These are phyloP conservation scores for Falco rusticolus DNA, from an alignment of 2,797 vertebrate genomes.

Conservation along the genomic window DNA sequence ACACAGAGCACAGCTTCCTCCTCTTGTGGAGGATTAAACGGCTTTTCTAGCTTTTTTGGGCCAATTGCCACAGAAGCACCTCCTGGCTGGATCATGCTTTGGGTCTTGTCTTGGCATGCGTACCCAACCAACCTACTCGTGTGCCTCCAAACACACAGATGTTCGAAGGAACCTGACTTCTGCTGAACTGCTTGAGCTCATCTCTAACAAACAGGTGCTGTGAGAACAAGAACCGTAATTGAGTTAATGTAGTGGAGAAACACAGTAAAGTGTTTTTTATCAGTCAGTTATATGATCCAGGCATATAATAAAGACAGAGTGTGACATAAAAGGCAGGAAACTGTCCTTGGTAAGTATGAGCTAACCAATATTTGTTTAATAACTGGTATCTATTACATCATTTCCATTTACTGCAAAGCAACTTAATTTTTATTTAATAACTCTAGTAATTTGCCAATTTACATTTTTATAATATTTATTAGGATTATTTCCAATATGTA, in stretches of 20 bases:
- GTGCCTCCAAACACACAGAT: slow-evolving; percentile 57
- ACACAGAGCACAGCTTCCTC: not conserved
- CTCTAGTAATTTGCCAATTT: slow-evolving; percentile 62
- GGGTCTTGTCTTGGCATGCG: slow-evolving; percentile 34
- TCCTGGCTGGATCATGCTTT: slow-evolving; percentile 39
- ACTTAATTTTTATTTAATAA: slow-evolving; percentile 70
- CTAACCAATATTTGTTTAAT: slow-evolving; percentile 48
- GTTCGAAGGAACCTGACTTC: slow-evolving; percentile 55
- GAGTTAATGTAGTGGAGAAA: slow-evolving; percentile 76
- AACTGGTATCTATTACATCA: slow-evolving; percentile 31
- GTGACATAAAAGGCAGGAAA: slow-evolving; percentile 50
- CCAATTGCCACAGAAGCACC: slow-evolving; percentile 21
- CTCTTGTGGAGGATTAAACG: not conserved
- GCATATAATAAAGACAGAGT: slow-evolving; percentile 64
- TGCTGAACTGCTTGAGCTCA: slow-evolving; percentile 48
- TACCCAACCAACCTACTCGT: not conserved
- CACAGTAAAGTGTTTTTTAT: slow-evolving; percentile 72
- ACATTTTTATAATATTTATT: slow-evolving; percentile 68
- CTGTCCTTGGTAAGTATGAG: slow-evolving; percentile 37
- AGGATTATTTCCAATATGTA: slow-evolving; percentile 61
- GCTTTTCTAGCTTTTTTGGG: slow-evolving; percentile 29
- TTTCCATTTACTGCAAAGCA: slow-evolving; percentile 35
- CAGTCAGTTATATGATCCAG: slow-evolving; percentile 63
- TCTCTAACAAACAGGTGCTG: slow-evolving; percentile 74
- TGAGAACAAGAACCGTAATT: slow-evolving; percentile 68